Evolutionary conservation across 64 coral and sea anemone genomes (phyloP), one percentile per base, ranked within the genome.

Genomic region (Montipora sp.): DNA sequence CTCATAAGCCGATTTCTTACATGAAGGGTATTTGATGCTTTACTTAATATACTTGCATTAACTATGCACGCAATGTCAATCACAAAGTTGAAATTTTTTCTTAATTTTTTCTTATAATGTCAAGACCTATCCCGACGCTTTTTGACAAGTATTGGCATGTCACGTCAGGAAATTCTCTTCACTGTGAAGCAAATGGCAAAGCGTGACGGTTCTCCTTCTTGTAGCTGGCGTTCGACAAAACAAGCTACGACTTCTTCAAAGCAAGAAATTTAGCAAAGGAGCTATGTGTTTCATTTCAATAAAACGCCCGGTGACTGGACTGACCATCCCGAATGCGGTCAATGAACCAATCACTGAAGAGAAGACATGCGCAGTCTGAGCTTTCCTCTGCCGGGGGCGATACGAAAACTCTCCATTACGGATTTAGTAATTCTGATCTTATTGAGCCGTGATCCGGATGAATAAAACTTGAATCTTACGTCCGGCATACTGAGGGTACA

Each of bases 391-490:
- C 18, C 13, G 75, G 75, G 75, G 11, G 75, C 45, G 75, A 50
- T 16, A 16, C 14, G 75, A 78, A 49, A 5, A 18, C 61, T 85
- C 47, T 85, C 10, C 8, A 85, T 85, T 71, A 72, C 65, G 71
- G 82, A 18, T 85, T 85, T 71, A 22, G 36, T 72, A 46, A 47
- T 65, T 0, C 19, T 66, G 80, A 83, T 85, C 65, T 43, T 59
- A 85, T 85, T 50, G 65, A 85, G n/a, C 5, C 13, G 48, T 71
- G 19, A 85, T 71, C 82, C 82, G 82, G 82, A 85, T 85, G 82
- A 85, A 21, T 85, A 50, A 73, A 66, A 50, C 82, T 85, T 72
- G 75, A 78, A 78, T 48, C 46, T 49, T 50, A 72, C 46, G 44
- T 85, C 82, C 82, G 82, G 65, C 44, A 8, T 1, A 57, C 53